Evolutionary conservation across 2,888 invertebrate species (phyloP).

Genomic region (Leptopilina syphax): DNA sequence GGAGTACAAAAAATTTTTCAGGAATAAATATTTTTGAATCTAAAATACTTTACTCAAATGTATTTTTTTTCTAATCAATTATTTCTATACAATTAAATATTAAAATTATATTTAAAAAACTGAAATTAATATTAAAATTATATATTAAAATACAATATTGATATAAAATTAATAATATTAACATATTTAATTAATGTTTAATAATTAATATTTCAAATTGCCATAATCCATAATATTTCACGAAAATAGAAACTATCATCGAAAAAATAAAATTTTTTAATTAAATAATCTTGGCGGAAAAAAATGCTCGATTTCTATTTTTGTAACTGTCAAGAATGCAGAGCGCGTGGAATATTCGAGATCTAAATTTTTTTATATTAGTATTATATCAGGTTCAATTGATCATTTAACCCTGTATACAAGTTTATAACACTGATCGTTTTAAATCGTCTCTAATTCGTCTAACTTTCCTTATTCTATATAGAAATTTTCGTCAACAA

Average conservation of each 20-base stretch:
- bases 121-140: too few relatives aligned
- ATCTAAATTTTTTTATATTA: slow-evolving; percentile 19
- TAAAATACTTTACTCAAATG: not conserved
- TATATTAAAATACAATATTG: too few relatives aligned
- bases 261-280: too few relatives aligned
- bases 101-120: too few relatives aligned
- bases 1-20: not conserved
- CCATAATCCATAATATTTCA: too few relatives aligned
- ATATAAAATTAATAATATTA: too few relatives aligned
- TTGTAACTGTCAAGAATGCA: slow-evolving; percentile 7
- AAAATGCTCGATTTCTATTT: slow-evolving; percentile 1
- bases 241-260: too few relatives aligned
- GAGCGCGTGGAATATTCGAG: slow-evolving; percentile 7
- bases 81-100: too few relatives aligned
- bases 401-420: slow-evolving; percentile 62
- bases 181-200: too few relatives aligned
- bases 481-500: not conserved
- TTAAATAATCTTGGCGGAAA: not conserved
- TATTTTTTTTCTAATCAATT: not conserved
- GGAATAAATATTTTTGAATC: not conserved
- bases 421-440: slow-evolving; percentile 18
- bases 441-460: slow-evolving; percentile 27
- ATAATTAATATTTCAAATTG: too few relatives aligned
- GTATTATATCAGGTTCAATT: slow-evolving; percentile 64
- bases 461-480: not conserved